Percentiles rank a stretch among this genome's conserved stretches.
Evolutionary conservation across 2,888 invertebrate species (phyloP).

Genomic region (Cephalotes varians): DNA sequence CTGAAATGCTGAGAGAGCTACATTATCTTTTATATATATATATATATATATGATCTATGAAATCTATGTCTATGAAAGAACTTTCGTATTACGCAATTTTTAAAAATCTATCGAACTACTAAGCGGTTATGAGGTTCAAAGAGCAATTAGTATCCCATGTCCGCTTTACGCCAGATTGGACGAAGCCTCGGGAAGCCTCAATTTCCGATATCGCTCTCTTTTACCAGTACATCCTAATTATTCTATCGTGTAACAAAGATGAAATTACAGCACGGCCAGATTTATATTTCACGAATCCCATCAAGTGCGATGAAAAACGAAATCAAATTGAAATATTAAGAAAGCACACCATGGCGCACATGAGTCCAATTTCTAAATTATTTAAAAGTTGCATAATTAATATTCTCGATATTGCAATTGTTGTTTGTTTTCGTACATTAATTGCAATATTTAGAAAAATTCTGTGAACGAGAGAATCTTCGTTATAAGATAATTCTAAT

Average conservation of each 20-base stretch:
- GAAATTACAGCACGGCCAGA: conserved; percentile 53
- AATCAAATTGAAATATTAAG: background rate
- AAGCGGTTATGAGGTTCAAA: conserved; percentile 45
- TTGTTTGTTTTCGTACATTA: background rate
- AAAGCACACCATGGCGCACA: background rate
- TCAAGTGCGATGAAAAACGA: background rate
- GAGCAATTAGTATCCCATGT: conserved; percentile 77
- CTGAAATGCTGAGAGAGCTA: too few relatives aligned
- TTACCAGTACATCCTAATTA: conserved; percentile 72
- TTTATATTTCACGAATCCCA: conserved; percentile 43
- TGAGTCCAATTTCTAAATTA: background rate
- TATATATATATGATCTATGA: too few relatives aligned
- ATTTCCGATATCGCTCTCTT: conserved; percentile 77
- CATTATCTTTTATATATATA: too few relatives aligned
- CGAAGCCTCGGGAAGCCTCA: conserved; percentile 77
- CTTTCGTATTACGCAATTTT: background rate
- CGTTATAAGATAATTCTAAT: background rate
- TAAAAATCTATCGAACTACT: background rate
- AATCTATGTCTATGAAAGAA: background rate
- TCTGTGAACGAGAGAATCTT: background rate
- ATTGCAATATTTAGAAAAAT: background rate
- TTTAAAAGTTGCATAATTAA: background rate
- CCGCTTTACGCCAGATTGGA: conserved; percentile 73
- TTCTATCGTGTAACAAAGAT: conserved; percentile 51
- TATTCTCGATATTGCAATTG: too few relatives aligned